phyloP scores from a whole-genome alignment of 2,113 vertebrate genomes.

The Protobothrops mucrosquamatus region DNA sequence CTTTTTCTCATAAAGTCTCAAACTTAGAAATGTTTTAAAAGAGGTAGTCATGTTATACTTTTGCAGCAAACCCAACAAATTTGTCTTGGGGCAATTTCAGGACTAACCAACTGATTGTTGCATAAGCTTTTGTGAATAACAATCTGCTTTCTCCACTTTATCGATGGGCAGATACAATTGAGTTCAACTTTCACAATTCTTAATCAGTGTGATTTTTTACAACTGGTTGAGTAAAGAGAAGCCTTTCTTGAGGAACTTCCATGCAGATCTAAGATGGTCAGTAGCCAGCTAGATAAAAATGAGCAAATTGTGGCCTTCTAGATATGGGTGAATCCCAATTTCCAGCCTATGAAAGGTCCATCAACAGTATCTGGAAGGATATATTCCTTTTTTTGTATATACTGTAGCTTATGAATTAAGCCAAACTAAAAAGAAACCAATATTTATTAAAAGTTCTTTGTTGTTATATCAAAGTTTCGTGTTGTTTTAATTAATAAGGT shows the following conservation, averaged over 20 bases:
- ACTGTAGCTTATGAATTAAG: slow-evolving; percentile 18
- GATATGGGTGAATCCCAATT: background rate
- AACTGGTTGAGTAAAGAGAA: background rate
- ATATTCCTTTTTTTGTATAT: slow-evolving; percentile 20
- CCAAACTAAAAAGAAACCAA: background rate
- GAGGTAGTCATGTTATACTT: background rate
- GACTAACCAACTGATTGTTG: background rate
- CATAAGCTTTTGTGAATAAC: background rate
- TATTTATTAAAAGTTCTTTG: slow-evolving; percentile 38
- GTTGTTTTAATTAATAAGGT: slow-evolving; percentile 71
- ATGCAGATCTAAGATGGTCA: background rate
- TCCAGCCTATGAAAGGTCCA: background rate
- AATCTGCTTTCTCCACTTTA: background rate
- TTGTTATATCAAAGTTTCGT: slow-evolving; percentile 49
- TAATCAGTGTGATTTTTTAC: background rate
- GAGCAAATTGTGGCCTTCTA: background rate
- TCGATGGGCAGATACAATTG: background rate
- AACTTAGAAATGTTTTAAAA: background rate
- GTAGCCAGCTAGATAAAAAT: background rate
- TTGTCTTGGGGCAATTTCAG: background rate
- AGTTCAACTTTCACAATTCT: background rate
- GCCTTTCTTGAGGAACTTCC: background rate
- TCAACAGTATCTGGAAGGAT: background rate
- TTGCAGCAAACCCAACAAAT: background rate
- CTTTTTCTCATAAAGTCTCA: background rate